These are phyloP conservation scores for Tyria jacobaeae DNA, from an alignment of 2,888 invertebrate genomes.

Conservation along the genomic window DNA sequence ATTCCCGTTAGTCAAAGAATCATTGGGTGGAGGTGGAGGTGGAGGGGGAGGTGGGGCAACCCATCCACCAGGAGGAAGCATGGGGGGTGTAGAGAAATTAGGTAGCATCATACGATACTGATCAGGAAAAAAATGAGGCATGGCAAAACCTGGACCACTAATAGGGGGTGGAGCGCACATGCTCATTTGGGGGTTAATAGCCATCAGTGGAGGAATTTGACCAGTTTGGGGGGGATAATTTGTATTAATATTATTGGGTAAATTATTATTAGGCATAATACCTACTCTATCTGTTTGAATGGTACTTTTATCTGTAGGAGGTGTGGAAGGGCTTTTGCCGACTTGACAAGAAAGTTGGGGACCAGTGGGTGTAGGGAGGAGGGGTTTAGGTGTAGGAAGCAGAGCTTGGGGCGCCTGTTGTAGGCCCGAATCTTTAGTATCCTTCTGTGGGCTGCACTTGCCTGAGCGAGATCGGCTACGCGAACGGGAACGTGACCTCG, in stretches of 20 bases:
- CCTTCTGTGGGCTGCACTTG: slow-evolving; percentile 83
- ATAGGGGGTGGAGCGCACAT: slow-evolving; percentile 75
- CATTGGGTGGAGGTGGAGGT: slow-evolving; percentile 72
- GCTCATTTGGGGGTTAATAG: slow-evolving; percentile 76
- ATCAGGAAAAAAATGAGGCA: slow-evolving; percentile 79
- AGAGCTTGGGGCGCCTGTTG: slow-evolving; percentile 66
- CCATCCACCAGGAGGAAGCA: slow-evolving; percentile 68
- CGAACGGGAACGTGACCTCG: slow-evolving; percentile 78
- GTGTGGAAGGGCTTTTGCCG: slow-evolving; percentile 58
- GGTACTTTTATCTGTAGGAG: slow-evolving; percentile 40
- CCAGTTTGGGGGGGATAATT: slow-evolving; percentile 56
- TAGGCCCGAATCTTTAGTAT: slow-evolving; percentile 63
- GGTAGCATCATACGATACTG: slow-evolving; percentile 80
- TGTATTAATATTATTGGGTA: slow-evolving; percentile 42
- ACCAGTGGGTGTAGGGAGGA: slow-evolving; percentile 69
- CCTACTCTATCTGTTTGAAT: slow-evolving; percentile 25
- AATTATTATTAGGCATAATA: slow-evolving; percentile 41
- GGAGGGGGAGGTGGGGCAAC: slow-evolving; percentile 73
- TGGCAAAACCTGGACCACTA: slow-evolving; percentile 69
- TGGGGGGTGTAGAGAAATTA: slow-evolving; percentile 50
- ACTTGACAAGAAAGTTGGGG: slow-evolving; percentile 64
- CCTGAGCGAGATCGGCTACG: slow-evolving; percentile 84
- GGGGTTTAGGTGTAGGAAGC: slow-evolving; percentile 65
- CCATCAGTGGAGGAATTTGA: slow-evolving; percentile 77
- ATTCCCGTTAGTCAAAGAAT: slow-evolving; percentile 59